Evolutionary conservation across 2,888 invertebrate species (phyloP), one percentile per base, ranked within the genome.

Genomic region (Drosophila infuscata): DNA sequence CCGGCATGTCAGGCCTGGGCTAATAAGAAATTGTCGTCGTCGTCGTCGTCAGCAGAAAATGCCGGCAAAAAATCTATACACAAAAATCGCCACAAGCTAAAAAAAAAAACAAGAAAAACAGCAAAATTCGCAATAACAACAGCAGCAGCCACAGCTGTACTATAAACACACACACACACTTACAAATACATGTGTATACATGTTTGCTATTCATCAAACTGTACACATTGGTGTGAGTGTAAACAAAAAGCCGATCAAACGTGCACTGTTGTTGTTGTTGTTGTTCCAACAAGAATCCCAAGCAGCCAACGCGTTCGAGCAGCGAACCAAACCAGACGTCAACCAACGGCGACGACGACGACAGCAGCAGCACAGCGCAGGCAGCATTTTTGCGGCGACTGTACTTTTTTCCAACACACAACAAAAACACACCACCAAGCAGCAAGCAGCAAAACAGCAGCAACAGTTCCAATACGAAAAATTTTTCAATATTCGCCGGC

Each of bases 361-460:
- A 41, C 64, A 52, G 51, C 68, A 35, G 70, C 69, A 51, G 67
- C 76, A 61, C 76, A 62, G 63, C 76, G 63, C 75, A 62, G 68
- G 74, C 73, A 70, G 70, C 81, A 72, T 89, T 92, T 91, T 92
- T 92, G 92, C 89, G 91, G 90, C 91, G 92, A 92, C 92, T 92
- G 92, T 92, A 92, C 92, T 92, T 92, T 92, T 92, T 92, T 87
- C 82, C 90, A 88, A 84, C 88, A 86, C 81, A 38, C 56, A 68
- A 71, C 70, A 62, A 82, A 76, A 78, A 74, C 74, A 82, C 79
- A 84, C 87, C 89, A 81, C 76, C 82, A 83, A 73, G 41, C 68
- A 67, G 70, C 57, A 68, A 61, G 60, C 51, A 56, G 43, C 62
- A 64, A 43, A 43, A 46, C 46, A 46, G 70, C 79, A 85, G 90